These are phyloP conservation scores for Actenoides lindsayi DNA, from an alignment of 2,113 vertebrate species.

Conservation along the genomic window DNA sequence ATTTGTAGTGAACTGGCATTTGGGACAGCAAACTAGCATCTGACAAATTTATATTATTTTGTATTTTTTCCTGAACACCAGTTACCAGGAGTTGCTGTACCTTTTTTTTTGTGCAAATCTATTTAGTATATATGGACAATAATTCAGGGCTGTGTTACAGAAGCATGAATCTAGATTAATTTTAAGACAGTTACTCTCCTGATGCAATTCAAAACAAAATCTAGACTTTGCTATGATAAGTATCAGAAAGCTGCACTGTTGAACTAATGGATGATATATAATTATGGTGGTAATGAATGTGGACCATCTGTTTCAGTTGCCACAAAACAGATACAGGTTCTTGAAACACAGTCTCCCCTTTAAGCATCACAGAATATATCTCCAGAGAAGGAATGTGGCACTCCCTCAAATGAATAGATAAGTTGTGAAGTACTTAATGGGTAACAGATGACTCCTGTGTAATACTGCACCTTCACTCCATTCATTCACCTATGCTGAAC, in stretches of 20 bases:
- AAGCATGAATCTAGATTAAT: not conserved
- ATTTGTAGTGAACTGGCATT: not conserved
- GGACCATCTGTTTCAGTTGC: not conserved
- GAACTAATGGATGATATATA: not conserved
- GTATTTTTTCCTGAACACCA: not conserved
- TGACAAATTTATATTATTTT: not conserved
- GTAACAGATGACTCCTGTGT: not conserved
- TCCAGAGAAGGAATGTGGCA: not conserved
- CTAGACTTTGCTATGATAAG: not conserved
- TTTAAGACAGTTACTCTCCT: not conserved
- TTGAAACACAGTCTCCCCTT: not conserved
- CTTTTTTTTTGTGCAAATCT: not conserved
- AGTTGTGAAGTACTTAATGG: not conserved
- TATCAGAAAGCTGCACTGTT: not conserved
- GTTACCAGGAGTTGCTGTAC: not conserved
- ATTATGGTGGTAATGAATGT: not conserved
- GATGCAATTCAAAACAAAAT: not conserved
- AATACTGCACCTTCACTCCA: not conserved
- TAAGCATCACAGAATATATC: not conserved
- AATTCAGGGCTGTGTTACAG: not conserved
- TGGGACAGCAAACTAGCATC: not conserved
- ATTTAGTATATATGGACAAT: not conserved
- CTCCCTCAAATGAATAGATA: not conserved
- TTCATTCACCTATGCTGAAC: not conserved
- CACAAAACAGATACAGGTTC: not conserved